These are phyloP conservation scores for Dolomedes plantarius DNA, from an alignment of 2,888 invertebrate species.

Conservation along the genomic window DNA sequence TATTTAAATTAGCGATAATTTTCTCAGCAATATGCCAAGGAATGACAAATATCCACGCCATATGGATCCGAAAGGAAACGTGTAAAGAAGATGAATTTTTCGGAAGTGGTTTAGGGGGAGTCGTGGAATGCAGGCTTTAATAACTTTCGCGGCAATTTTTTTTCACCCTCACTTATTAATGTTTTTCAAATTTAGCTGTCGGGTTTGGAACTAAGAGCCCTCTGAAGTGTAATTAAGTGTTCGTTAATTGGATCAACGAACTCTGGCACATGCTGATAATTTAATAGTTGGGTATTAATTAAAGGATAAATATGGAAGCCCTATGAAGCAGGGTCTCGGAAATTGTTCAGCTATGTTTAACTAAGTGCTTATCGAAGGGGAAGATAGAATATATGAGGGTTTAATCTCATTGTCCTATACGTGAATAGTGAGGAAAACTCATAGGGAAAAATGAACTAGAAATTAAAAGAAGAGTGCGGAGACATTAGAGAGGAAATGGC, in stretches of 20 bases:
- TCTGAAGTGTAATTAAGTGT: constrained; percentile 30
- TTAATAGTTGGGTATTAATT: constrained; percentile 58
- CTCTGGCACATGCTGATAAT: constrained; percentile 33
- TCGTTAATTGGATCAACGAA: constrained; percentile 47
- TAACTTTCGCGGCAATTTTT: constrained; percentile 32
- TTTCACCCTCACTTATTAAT: constrained; percentile 36
- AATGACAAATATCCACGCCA: constrained; percentile 53
- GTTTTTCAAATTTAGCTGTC: constrained; percentile 39
- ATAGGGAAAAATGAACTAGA: too few relatives aligned
- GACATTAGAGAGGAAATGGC: too few relatives aligned
- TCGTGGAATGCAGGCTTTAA: constrained; percentile 27
- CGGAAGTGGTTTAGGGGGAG: not conserved
- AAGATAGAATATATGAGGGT: constrained; percentile 3
- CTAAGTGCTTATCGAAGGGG: constrained; percentile 33
- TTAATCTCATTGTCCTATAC: constrained; percentile 47
- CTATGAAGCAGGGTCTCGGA: not conserved
- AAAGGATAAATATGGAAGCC: constrained; percentile 17
- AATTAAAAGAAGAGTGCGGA: too few relatives aligned
- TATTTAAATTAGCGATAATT: constrained; percentile 65
- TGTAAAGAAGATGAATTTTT: constrained; percentile 57
- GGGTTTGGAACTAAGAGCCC: not conserved
- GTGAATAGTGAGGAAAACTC: too few relatives aligned
- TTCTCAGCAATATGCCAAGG: constrained; percentile 48
- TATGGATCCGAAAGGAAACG: constrained; percentile 42
- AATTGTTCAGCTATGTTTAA: constrained; percentile 39